Evolutionary conservation across 2,888 invertebrate genomes (phyloP).

Genomic region (Trissoscelio sp.): DNA sequence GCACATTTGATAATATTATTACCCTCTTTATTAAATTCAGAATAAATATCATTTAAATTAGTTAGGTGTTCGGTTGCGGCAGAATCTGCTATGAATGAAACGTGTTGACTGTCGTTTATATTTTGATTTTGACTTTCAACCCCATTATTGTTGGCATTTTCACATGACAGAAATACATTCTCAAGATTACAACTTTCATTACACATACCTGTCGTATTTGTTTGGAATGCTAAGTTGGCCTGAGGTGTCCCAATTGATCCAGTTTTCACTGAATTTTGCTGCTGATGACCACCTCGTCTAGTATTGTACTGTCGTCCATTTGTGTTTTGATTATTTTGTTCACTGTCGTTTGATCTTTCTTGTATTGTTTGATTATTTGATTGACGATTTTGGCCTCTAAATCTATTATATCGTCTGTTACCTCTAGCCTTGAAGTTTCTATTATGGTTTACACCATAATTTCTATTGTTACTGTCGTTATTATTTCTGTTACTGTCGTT

Average conservation of each 20-base stretch:
- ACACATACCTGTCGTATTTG: constrained; percentile 11
- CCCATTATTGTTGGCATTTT: not conserved
- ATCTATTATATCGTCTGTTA: not conserved
- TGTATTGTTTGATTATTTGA: not conserved
- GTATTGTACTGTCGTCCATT: constrained; percentile 7
- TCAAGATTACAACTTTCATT: not conserved
- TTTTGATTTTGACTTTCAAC: not conserved
- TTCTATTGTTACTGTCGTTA: too few species aligned
- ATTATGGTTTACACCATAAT: constrained; percentile 7
- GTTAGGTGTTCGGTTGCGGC: constrained; percentile 2
- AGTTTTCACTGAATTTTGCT: not conserved
- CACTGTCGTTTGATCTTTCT: constrained; percentile 11
- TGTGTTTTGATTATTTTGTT: not conserved
- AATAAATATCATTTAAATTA: not conserved
- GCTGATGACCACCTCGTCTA: constrained; percentile 21
- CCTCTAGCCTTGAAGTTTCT: constrained; percentile 15
- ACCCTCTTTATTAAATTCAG: not conserved
- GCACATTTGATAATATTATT: constrained; percentile 32
- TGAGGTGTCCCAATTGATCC: not conserved
- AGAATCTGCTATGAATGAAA: constrained; percentile 9
- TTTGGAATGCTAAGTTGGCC: not conserved
- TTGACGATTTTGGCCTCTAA: constrained; percentile 1
- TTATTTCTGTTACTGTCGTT: not conserved
- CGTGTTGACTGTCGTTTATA: not conserved
- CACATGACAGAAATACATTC: constrained; percentile 30